These are phyloP conservation scores for Semnornis frantzii DNA, from an alignment of 2,113 vertebrate species.

Conservation along the genomic window DNA sequence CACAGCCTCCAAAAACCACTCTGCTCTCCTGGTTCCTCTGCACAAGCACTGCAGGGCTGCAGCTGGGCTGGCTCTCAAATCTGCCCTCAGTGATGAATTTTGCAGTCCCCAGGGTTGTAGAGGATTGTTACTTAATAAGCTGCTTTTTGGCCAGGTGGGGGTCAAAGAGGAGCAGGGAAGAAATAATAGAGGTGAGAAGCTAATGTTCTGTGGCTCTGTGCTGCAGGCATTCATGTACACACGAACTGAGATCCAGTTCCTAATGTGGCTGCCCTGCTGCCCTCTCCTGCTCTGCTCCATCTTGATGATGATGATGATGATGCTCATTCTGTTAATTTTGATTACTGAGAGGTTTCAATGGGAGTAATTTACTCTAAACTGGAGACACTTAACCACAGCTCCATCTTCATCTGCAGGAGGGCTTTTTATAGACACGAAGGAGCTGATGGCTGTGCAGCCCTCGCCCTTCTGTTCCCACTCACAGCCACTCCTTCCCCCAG, in stretches of 20 bases:
- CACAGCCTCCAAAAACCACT: neutral
- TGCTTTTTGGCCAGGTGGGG: neutral
- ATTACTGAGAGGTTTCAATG: neutral
- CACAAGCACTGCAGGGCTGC: neutral
- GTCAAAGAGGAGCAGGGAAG: neutral
- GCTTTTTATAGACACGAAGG: neutral
- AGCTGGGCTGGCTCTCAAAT: neutral
- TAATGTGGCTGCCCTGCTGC: neutral
- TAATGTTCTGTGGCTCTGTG: neutral
- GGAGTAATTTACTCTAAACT: neutral
- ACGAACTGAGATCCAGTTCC: neutral
- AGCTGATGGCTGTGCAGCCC: neutral
- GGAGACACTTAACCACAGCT: neutral
- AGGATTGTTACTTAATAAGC: neutral
- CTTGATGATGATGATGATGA: neutral
- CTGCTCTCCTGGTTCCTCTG: neutral
- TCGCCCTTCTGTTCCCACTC: neutral
- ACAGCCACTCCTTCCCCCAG: neutral
- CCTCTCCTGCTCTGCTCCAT: neutral
- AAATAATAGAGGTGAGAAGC: neutral
- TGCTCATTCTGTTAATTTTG: neutral
- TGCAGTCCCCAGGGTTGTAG: neutral
- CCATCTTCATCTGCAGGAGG: neutral
- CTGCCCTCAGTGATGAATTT: neutral
- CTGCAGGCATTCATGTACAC: neutral